Evolutionary conservation across 2,797 vertebrate species (phyloP).

Genomic region (Enteromius viviparus): DNA sequence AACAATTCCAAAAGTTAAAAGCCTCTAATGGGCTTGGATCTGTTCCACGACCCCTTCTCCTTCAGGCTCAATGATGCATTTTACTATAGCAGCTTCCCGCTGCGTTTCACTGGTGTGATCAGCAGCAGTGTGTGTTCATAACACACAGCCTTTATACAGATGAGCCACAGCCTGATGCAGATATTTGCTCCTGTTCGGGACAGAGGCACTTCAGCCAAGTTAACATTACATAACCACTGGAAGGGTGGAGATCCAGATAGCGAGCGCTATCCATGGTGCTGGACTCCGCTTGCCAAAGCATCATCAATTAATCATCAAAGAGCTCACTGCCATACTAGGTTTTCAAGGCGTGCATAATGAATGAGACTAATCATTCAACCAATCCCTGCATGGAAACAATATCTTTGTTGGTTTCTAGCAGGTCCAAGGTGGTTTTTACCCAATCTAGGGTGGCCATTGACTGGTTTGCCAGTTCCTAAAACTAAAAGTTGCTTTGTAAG

Average conservation of each 20-base stretch:
- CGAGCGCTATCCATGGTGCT: conserved; percentile 72
- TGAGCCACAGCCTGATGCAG: not conserved
- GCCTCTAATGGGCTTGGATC: not conserved
- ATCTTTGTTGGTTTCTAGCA: not conserved
- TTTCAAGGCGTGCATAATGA: conserved; percentile 41
- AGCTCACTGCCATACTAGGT: conserved; percentile 18
- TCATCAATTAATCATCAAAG: conserved; percentile 61
- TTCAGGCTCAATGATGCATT: not conserved
- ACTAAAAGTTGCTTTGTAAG: not conserved
- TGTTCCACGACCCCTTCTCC: not conserved
- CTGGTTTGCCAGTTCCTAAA: not conserved
- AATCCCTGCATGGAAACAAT: not conserved
- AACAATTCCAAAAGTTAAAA: not conserved
- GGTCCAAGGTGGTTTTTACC: not conserved
- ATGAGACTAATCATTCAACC: conserved; percentile 22
- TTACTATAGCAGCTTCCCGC: not conserved
- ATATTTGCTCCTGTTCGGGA: conserved; percentile 10
- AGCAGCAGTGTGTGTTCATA: not conserved
- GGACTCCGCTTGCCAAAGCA: conserved; percentile 4
- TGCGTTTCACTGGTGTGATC: not conserved
- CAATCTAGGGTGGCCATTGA: not conserved
- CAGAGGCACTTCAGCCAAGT: conserved; percentile 5
- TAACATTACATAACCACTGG: not conserved
- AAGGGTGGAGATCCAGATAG: conserved; percentile 7
- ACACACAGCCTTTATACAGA: not conserved